Percentiles rank a stretch among this genome's conserved stretches.
These are phyloP conservation scores for Dicyrtomina minuta DNA, from an alignment of 2,888 invertebrate genomes.

Conservation along the genomic window DNA sequence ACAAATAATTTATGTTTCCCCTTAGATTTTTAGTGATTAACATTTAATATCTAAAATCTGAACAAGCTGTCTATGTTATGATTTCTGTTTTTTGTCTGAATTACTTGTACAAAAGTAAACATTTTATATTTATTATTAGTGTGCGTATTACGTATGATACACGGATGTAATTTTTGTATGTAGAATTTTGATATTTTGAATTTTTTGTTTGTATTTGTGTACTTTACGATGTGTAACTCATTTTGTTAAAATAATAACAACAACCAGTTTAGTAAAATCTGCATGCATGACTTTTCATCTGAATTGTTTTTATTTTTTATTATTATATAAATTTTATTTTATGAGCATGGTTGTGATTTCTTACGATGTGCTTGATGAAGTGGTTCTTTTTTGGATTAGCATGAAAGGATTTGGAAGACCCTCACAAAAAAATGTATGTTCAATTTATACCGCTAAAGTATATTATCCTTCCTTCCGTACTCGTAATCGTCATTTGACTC, in stretches of 20 bases:
- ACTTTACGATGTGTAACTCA: constrained; percentile 30
- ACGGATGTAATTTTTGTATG: background rate
- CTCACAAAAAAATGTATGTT: no score
- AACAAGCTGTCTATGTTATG: background rate
- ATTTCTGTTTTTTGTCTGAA: background rate
- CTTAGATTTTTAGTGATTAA: no score
- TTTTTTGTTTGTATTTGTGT: constrained; percentile 31
- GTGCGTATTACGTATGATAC: constrained; percentile 10
- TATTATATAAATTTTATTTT: no score
- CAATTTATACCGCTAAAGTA: no score
- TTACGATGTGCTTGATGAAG: no score
- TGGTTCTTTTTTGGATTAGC: no score
- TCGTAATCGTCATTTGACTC: no score
- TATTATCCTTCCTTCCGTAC: no score
- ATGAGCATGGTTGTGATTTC: background rate
- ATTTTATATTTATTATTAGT: constrained; percentile 22
- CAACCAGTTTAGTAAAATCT: constrained; percentile 15
- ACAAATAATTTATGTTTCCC: no score
- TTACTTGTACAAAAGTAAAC: constrained; percentile 7
- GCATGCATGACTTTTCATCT: constrained; percentile 13
- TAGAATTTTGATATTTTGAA: constrained; percentile 22
- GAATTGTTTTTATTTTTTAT: background rate
- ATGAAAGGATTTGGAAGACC: no score
- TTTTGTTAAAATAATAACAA: constrained; percentile 20
- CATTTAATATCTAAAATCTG: no score